Evolutionary conservation across 2,888 invertebrate species (phyloP).

Genomic region (Druceiella hillmani): DNA sequence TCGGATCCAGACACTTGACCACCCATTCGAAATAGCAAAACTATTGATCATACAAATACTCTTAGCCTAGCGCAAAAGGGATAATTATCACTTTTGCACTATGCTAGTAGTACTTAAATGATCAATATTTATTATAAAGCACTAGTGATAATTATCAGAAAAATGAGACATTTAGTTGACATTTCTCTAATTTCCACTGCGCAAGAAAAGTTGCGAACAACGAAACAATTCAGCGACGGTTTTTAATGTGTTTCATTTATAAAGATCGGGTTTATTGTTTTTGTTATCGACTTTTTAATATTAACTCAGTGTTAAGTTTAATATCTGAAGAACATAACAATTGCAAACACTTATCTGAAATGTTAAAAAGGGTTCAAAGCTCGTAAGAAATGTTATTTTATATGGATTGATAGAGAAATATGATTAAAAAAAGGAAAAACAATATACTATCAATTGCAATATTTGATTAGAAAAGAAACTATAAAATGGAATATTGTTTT

Average conservation of each 20-base stretch:
- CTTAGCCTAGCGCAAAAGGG: too few species aligned
- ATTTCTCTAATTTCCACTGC: background rate
- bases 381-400: background rate
- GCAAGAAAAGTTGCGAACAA: background rate
- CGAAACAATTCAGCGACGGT: background rate
- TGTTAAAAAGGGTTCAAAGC: background rate
- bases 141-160: background rate
- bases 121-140: background rate
- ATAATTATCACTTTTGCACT: background rate
- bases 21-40: background rate
- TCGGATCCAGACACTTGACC: background rate
- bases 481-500: background rate
- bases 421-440: background rate
- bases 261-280: slow-evolving; percentile 1
- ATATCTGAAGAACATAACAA: background rate
- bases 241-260: background rate
- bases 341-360: background rate
- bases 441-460: background rate
- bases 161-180: background rate
- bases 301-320: background rate
- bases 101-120: background rate
- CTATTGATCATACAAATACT: too few species aligned
- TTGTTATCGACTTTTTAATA: background rate
- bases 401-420: background rate
- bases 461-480: background rate